These are phyloP conservation scores for Drosophila subsilvestris DNA, from an alignment of 2,888 invertebrate genomes.

Conservation along the genomic window DNA sequence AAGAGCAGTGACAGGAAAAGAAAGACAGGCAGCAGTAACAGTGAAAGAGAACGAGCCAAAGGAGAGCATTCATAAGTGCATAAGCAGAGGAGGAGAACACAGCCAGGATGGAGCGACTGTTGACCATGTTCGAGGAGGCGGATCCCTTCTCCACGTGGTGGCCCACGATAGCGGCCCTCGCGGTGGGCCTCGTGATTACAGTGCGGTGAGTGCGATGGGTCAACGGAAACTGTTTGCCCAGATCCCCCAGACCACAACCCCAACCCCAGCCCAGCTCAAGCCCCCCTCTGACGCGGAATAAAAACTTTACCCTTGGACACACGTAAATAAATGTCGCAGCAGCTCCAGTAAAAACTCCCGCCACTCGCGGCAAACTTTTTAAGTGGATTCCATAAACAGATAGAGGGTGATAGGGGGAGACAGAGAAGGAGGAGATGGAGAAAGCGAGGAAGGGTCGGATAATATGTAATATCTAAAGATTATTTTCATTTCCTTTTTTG, in stretches of 20 bases:
- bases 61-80: slow-evolving; percentile 26
- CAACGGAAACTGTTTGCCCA: slow-evolving; percentile 46
- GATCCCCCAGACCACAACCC: slow-evolving; percentile 2
- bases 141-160: slow-evolving; percentile 85
- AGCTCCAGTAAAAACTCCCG: slow-evolving; percentile 55
- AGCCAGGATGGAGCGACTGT: slow-evolving; percentile 78
- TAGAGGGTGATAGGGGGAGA: neutral
- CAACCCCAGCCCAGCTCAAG: neutral
- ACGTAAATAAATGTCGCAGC: slow-evolving; percentile 69
- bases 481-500: slow-evolving; percentile 42
- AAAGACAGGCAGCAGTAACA: slow-evolving; percentile 31
- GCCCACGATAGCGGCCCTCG: slow-evolving; percentile 85
- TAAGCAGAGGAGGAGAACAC: slow-evolving; percentile 1
- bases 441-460: slow-evolving; percentile 42
- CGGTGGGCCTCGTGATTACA: slow-evolving; percentile 85
- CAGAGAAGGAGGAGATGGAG: neutral
- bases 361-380: slow-evolving; percentile 65
- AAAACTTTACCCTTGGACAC: slow-evolving; percentile 61
- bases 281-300: slow-evolving; percentile 21
- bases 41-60: slow-evolving; percentile 5
- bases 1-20: slow-evolving; percentile 10
- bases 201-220: slow-evolving; percentile 84
- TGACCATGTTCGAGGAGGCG: slow-evolving; percentile 82
- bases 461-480: slow-evolving; percentile 75
- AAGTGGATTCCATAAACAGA: slow-evolving; percentile 71